phyloP scores from a whole-genome alignment of 2,888 invertebrate species.

The Acronicta leporina region DNA sequence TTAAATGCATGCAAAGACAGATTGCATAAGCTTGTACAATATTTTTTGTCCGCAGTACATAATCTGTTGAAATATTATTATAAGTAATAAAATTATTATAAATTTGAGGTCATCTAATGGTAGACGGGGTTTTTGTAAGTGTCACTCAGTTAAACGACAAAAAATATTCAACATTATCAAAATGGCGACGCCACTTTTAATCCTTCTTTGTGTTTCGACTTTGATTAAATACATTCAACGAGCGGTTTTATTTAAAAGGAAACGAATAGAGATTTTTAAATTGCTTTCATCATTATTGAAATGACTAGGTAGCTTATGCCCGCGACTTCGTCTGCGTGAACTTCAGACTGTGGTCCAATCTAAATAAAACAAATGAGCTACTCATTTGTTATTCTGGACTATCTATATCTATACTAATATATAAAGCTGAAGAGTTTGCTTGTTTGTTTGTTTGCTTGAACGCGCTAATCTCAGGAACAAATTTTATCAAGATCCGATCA shows the following conservation, averaged over 20 bases:
- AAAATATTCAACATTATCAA: slow-evolving; percentile 38
- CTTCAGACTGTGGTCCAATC: no score
- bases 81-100: slow-evolving; percentile 37
- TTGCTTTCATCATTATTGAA: not conserved
- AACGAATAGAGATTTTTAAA: not conserved
- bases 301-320: no score
- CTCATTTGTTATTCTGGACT: no score
- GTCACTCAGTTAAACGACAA: slow-evolving; percentile 39
- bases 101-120: slow-evolving; percentile 35
- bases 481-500: no score
- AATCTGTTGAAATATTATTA: slow-evolving; percentile 50
- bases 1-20: slow-evolving; percentile 23
- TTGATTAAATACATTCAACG: slow-evolving; percentile 46
- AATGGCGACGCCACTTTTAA: slow-evolving; percentile 38
- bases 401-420: no score
- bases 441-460: no score
- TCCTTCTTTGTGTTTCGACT: slow-evolving; percentile 47
- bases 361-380: no score
- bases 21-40: slow-evolving; percentile 36
- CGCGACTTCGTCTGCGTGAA: no score
- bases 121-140: slow-evolving; percentile 43
- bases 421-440: no score
- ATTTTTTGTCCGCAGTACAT: slow-evolving; percentile 41
- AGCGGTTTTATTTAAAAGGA: slow-evolving; percentile 19
- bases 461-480: no score